phyloP scores from a whole-genome alignment of 2,113 vertebrate species.

The Limnothrissa miodon region DNA sequence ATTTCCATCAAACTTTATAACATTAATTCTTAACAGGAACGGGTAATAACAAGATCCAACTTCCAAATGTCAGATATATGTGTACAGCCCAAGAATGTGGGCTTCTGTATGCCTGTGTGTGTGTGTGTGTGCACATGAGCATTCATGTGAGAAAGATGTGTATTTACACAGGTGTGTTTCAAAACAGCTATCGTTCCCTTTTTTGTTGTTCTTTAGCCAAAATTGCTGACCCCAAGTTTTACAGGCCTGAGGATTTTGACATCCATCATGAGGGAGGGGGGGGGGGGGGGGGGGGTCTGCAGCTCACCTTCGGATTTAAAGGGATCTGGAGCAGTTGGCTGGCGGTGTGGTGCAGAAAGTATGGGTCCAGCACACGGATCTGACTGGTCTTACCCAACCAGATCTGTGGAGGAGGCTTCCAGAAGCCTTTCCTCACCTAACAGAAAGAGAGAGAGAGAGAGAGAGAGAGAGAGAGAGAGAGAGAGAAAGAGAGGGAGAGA shows the following conservation, averaged over 20 bases:
- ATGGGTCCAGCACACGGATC: slow-evolving; percentile 85
- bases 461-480: slow-evolving; percentile 1
- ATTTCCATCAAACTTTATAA: neutral
- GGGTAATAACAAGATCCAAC: neutral
- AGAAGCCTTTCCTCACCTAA: slow-evolving; percentile 80
- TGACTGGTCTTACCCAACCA: slow-evolving; percentile 79
- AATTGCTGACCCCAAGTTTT: neutral
- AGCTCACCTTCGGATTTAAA: slow-evolving; percentile 73
- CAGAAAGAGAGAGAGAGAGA: neutral
- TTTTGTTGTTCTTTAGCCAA: too few relatives aligned
- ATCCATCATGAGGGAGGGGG: neutral
- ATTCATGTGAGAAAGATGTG: neutral
- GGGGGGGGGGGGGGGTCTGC: neutral
- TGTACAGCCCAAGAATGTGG: neutral
- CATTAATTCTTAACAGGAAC: neutral
- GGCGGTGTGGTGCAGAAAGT: slow-evolving; percentile 85
- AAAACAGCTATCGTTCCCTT: neutral
- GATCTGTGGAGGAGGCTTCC: slow-evolving; percentile 87
- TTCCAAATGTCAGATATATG: neutral
- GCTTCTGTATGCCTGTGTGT: too few relatives aligned
- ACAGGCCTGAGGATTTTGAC: neutral
- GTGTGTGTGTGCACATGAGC: neutral
- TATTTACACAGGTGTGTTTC: neutral
- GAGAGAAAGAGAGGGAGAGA: neutral
- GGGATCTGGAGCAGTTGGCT: slow-evolving; percentile 81